Base-by-base conservation (phyloP, 2,888 invertebrate species). In the Andrena trimmerana region DNA sequence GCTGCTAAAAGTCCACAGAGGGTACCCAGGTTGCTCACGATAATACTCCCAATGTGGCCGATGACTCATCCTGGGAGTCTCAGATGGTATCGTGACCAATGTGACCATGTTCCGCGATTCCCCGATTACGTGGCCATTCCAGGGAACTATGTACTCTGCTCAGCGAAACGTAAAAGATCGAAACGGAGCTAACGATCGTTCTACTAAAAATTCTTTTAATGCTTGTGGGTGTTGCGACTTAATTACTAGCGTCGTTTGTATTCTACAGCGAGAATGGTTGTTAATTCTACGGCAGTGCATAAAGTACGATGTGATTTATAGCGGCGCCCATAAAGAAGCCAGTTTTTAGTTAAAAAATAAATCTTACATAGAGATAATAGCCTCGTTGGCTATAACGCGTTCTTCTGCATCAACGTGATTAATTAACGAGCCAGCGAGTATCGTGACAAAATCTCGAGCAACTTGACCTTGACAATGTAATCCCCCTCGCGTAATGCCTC, bases 11-110 rank as follows among this genome's bases (percentile, higher is more conserved):
- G 16, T 42, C 42, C 42, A 16, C 42, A 42, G 13, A 42, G 42
- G 42, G 42, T 42, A 42, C 16, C 42, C 42, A 16, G 42, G 90
- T 91, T 91, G 90, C 88, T 87, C 83, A 84, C 84, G 86, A 87
- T 90, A 92, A 91, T 92, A 87, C 88, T 89, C 91, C 90, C 90
- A 83, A 83, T 88, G 90, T 88, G 90, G 84, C 88, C 89, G 86
- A 92, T 92, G 93, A 93, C 90, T 93, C 92, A 91, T 93, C 90
- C 88, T 24, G 81, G 63, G 88, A 91, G 91, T 85, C 92, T 92
- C 92, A 91, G 93, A 91, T 92, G 93, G 90, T 87, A 86, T 81
- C 85, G 78, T 77, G 84, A 85, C 84, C 78, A 82, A 42, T 42
- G 42, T 16, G 16, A 42, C 42, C 42, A 16, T 87, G 84, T 86